Evolutionary conservation across 2,113 vertebrate genomes (phyloP), one percentile per base, ranked within the genome.

Genomic region (Halcyon malimbica): DNA sequence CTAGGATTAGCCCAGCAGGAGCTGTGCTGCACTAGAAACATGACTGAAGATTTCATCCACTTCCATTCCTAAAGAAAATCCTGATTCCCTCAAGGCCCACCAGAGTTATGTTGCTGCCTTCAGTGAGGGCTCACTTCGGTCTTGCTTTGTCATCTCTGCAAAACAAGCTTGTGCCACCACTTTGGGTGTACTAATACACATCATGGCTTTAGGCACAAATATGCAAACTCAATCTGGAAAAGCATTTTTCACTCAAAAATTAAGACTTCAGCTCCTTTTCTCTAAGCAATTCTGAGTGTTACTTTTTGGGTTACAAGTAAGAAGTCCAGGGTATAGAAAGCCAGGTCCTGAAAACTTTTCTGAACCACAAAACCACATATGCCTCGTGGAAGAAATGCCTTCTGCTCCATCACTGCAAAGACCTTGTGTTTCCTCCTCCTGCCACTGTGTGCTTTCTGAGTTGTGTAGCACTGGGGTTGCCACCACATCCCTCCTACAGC

Each of bases 371-470:
- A 93, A 59, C 88, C 92, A 83, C 85, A 83, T 51, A 65, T 56
- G 46, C 60, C 48, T 95, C 92, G 86, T 93, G 88, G 85, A 96
- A 96, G 64, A 90, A 92, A 78, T 75, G 90, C 42, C 20, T 48
- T 88, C 39, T 68, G 82, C 60, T 83, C 76, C 29, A 14, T 75
- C 79, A 51, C 54, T 51, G n/a, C 42, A 37, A 77, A 70, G 63
- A 73, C 53, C 35, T 73, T 28, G 25, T 11, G n/a, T 70, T 93
- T 46, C 60, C 60, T 90, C 50, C 48, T 68, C 42, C 79, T 48
- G 76, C 68, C 64, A 51, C 56, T 68, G 75, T 67, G 54, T 1
- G 1, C 16, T 39, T 37, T 54, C 51, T 7, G 42, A 67, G 56
- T 44, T 48, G n/a, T 50, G 37, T 54, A 51, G 25, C 2, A 3